Evolutionary conservation across 2,797 vertebrate genomes (phyloP).

Genomic region (Xerus rutilus): DNA sequence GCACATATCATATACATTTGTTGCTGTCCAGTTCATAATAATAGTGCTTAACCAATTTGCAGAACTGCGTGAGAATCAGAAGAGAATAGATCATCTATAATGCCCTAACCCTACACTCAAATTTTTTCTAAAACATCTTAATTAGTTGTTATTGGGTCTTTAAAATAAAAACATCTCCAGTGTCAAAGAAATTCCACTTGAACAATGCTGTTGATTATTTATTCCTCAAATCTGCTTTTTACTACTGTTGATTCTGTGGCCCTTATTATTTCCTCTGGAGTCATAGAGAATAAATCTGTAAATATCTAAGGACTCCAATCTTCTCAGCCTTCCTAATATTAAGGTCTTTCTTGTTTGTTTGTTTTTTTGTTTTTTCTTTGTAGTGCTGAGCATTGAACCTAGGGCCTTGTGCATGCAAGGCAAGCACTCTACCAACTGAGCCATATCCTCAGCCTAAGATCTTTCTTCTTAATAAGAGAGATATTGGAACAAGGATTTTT

Average conservation of each 20-base stretch:
- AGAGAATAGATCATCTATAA: not conserved
- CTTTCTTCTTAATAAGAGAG: conserved; percentile 41
- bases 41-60: not conserved
- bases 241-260: not conserved
- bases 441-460: not conserved
- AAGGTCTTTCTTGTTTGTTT: not conserved
- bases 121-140: not conserved
- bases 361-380: too few species aligned
- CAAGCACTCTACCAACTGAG: too few species aligned
- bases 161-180: not conserved
- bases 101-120: not conserved
- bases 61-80: not conserved
- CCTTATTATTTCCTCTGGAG: not conserved
- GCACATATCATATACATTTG: not conserved
- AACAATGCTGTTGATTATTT: not conserved
- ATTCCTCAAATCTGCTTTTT: not conserved
- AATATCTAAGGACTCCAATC: conserved; percentile 6
- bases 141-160: not conserved
- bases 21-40: not conserved
- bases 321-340: conserved; percentile 6
- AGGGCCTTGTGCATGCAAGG: too few species aligned
- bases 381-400: too few species aligned
- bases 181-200: not conserved
- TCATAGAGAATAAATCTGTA: conserved; percentile 6
- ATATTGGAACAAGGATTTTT: conserved; percentile 15